Conservation (phyloP, 2,113 vertebrate species). For the Lagopus muta region DNA sequence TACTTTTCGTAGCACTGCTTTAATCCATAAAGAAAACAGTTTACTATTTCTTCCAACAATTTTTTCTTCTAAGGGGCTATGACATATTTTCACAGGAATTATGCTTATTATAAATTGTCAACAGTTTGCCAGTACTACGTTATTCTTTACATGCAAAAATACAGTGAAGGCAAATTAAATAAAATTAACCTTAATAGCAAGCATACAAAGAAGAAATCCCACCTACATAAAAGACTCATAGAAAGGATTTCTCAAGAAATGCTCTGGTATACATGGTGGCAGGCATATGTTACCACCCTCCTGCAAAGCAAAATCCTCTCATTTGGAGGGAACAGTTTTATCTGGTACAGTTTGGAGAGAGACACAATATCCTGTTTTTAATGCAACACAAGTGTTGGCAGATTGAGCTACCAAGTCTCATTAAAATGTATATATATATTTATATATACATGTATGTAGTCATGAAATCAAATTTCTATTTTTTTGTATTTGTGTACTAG, state of each 20-base stretch:
- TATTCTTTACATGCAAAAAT: background rate
- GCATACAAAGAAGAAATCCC: background rate
- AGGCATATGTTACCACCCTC: background rate
- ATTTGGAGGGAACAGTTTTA: constrained; percentile 10
- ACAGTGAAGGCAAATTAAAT: background rate
- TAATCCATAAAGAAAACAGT: background rate
- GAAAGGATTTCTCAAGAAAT: background rate
- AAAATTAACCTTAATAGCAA: background rate
- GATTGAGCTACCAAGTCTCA: constrained; percentile 12
- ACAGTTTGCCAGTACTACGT: background rate
- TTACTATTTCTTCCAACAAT: background rate
- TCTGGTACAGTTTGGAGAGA: constrained; percentile 45
- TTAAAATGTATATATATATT: constrained; percentile 26
- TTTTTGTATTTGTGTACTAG: constrained; percentile 20
- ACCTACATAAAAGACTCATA: background rate
- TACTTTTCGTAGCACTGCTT: background rate
- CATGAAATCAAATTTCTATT: constrained; percentile 43
- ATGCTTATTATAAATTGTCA: background rate
- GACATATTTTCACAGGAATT: background rate
- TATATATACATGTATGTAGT: background rate
- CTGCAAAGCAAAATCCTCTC: background rate
- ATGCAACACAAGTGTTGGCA: constrained; percentile 39
- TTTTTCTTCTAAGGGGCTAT: background rate
- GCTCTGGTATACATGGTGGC: background rate
- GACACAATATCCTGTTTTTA: constrained; percentile 60